phyloP scores from a whole-genome alignment of 2,797 vertebrate genomes.

The Leptodactylus fallax region DNA sequence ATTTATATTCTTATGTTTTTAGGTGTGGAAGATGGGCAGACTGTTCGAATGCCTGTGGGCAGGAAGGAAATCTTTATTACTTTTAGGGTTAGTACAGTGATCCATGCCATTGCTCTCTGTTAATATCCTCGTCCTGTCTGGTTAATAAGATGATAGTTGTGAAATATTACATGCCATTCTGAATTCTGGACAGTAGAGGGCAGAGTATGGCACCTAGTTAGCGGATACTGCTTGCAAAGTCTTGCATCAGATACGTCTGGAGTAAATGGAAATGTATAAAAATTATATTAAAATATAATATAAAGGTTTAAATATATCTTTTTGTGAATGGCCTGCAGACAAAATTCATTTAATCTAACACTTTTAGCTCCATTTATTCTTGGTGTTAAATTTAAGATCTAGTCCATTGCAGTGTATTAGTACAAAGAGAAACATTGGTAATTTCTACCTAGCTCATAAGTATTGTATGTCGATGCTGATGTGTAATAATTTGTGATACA shows the following conservation, averaged over 20 bases:
- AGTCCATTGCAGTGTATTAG: no score
- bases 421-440: no score
- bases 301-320: neutral
- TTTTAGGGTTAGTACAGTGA: constrained; percentile 82
- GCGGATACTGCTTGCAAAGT: neutral
- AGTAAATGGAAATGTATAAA: neutral
- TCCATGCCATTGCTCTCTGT: neutral
- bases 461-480: neutral
- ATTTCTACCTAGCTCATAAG: no score
- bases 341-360: no score
- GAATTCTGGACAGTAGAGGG: constrained; percentile 37
- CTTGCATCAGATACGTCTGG: constrained; percentile 25
- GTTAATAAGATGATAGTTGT: neutral
- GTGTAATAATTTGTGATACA: constrained; percentile 68
- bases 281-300: neutral
- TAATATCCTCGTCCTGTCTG: neutral
- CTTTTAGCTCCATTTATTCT: no score
- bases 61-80: constrained; percentile 97
- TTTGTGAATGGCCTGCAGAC: no score
- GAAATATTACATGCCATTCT: neutral
- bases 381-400: neutral
- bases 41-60: constrained; percentile 94
- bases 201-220: neutral
- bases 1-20: neutral
- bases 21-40: constrained; percentile 97